Base-by-base conservation (phyloP, 1,140 invertebrate species). In the Trichonephila inaurata region DNA sequence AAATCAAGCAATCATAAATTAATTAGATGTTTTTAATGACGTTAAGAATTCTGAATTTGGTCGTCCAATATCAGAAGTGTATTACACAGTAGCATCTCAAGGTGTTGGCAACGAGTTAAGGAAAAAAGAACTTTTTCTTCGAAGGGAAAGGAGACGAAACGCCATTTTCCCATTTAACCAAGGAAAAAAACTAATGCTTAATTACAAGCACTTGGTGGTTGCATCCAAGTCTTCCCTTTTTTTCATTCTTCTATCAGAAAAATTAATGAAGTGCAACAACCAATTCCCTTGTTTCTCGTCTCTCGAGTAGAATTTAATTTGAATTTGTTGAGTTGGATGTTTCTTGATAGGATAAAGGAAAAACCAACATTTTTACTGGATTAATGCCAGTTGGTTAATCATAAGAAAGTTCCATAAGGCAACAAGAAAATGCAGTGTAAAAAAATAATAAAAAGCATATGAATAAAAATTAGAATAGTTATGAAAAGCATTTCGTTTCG, bases 1-100 rank as follows among this genome's bases (percentile, higher is more conserved):
- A 72, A 72, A 89, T 89, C 28, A 89, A 89, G 88, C 60, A 89
- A 89, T 89, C 88, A 89, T 33, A 89, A 89, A 89, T 69, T 89
- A 89, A 89, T 89, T 89, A 89, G 62, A 61, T 33, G 60, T 66
- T 87, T 87, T 87, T 87, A 87, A 62, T 51, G 82, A 60, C 82
- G 72, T 83, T 83, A 60, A 83, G 51, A 83, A 58, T 83, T 83
- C 51, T 83, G 82, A 83, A 83, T 24, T 83, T 4, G 8, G 44
- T n/a, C 19, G 6, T 33, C 14, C 4, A 82, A 82, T 82, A 82
- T 82, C 77, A n/a, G 82, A 51, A 83, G 19, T 24, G 51, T 19
- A 83, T 83, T 83, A 83, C 44, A 60, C 82, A 8, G 82, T n/a
- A 28, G 82, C 82, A 58, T 60, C 82, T 83, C n/a, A 83, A 83